Base-by-base conservation (phyloP, 92 coral and sea anemone species). In the Actinostola sp. region DNA sequence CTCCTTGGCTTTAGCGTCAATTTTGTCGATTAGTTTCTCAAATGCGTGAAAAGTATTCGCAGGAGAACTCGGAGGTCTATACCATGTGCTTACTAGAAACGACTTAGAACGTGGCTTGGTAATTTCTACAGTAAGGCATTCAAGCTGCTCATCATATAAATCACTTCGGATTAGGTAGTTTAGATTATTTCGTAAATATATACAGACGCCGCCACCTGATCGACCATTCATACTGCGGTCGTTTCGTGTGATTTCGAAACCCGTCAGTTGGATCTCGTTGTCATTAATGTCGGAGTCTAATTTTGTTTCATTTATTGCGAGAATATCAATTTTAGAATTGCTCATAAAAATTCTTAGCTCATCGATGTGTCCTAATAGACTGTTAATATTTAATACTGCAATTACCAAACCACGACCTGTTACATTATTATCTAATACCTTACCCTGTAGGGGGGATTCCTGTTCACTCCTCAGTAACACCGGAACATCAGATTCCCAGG, bases 231-330 rank as follows among this genome's bases (percentile, higher is more conserved):
- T 45, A 50, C 29, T 33, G 31, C 62, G 34, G 34, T 56, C 62
- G 23, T 34, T 56, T 8, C 62, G 62, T 4, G 16, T 34, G 16
- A 63, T 13, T 33, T 63, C 69, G 16, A 63, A 63, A 6, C 69
- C 69, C 48, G 9, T 33, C 51, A 46, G 53, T 33, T 32, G 43
- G 36, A 70, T 59, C 51, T 33, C 75, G 46, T 34, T 32, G 51
- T 70, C 60, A 24, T 70, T 24, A 45, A 70, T 59, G 21, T 45
- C 29, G 51, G 75, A 50, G 29, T 70, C 75, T 52, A 70, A 52
- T 53, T 70, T 70, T 39, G 75, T 50, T 59, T 70, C 63, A 41
- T 70, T 70, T 39, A 70, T 52, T 53, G 60, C 25, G n/a, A 70
- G 41, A 49, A 71, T 36, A 57, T 71, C 77, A 25, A 71, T 36